Base-by-base conservation (phyloP, 2,797 vertebrate genomes). In the Eulemur albifrons region DNA sequence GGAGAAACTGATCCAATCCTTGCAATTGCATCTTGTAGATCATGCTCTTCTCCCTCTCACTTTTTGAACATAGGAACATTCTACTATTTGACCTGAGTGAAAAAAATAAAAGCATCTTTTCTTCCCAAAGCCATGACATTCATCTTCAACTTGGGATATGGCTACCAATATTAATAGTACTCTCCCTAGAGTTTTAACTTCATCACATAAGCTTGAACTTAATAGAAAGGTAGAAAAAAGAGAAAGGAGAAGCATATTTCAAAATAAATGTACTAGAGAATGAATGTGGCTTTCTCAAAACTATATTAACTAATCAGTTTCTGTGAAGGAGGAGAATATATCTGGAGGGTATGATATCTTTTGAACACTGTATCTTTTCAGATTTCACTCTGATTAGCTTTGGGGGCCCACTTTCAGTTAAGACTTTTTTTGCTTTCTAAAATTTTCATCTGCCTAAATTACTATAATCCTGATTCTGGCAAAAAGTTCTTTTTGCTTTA, bases 401-500 rank as follows among this genome's bases (percentile, higher is more conserved):
- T 80, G 30, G 23, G 35, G 43, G 30, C 5, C 20, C 25, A 61
- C 20, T 94, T 94, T 70, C 50, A 90, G 45, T 93, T 93, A 67
- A 93, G 73, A 90, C 2, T 52, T 76, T 80, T 80, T 87, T 84
- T 87, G 61, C 50, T 84, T 96, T 96, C 83, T 45, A 88, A 93
- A 77, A 87, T 75, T 32, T 84, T 15, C 23, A 70, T 94, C 20
- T 95, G 59, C 4, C 54, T 90, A 96, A 93, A 21, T 94, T 57
- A 97, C 43, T 96, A 54, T 83, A 75, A 54, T 85, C 25, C 20
- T 84, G 82, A 96, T 69, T 91, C 32, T 85, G 79, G 73, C 38
- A 97, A 70, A 80, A 80, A 15, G 43, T 81, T 79, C 32, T 57
- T 95, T 91, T 70, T 88, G 25, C 65, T 96, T 95, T 80, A 81